These are phyloP conservation scores for Corythornis vintsioides DNA, from an alignment of 2,113 vertebrate genomes.

Conservation along the genomic window DNA sequence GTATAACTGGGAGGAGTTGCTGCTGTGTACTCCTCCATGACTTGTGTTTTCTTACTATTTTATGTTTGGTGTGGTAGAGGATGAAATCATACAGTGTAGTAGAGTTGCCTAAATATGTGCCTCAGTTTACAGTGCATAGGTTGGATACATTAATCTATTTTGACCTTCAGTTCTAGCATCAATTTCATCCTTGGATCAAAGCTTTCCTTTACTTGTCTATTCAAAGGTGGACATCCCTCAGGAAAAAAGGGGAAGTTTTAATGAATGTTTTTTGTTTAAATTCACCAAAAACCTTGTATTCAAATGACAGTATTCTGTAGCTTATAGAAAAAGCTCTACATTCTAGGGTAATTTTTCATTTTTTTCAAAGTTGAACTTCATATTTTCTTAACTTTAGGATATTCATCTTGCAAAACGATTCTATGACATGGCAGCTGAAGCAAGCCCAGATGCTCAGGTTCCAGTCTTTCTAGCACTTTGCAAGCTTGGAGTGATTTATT, in stretches of 20 bases:
- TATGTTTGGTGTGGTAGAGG: neutral
- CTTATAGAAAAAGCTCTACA: neutral
- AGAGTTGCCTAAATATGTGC: neutral
- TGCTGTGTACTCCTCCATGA: neutral
- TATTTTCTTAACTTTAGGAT: constrained; percentile 79
- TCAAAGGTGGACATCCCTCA: neutral
- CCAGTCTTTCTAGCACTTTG: constrained; percentile 96
- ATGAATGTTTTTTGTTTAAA: neutral
- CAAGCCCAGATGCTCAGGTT: constrained; percentile 96
- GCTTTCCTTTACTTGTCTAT: neutral
- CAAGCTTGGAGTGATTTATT: constrained; percentile 91
- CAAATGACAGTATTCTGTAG: neutral
- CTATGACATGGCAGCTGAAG: constrained; percentile 98
- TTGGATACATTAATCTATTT: neutral
- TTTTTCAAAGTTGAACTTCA: neutral
- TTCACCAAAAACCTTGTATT: neutral
- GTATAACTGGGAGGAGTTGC: neutral
- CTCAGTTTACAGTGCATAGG: neutral
- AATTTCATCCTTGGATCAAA: neutral
- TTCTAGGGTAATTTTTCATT: neutral
- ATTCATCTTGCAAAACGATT: constrained; percentile 97
- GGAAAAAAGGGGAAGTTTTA: neutral
- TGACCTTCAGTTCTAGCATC: neutral
- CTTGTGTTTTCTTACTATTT: neutral
- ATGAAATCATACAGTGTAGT: neutral